Base-by-base conservation (phyloP, 2,888 invertebrate genomes). In the Agrochola lychnidis region DNA sequence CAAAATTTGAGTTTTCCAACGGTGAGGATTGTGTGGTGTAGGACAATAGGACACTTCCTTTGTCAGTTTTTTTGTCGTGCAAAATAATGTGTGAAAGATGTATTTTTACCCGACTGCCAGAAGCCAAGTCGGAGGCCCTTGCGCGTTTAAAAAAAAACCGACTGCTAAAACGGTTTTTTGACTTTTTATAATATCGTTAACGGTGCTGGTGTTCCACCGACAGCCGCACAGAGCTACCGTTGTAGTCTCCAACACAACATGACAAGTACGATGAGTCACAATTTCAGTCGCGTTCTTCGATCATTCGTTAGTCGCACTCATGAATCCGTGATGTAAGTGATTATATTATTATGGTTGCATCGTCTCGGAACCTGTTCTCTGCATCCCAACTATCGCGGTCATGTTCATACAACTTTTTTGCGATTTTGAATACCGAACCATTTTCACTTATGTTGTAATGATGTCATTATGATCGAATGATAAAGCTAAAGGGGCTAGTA, bases 311-410 rank as follows among this genome's bases (percentile, higher is more conserved):
- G 56, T 62, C 48, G 56, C 69, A 40, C 53, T 42, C 22, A 9
- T 48, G 69, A 30, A 22, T 62, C 25, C n/a, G 42, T 61, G 64
- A 78, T 78, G 51, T 53, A 78, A 59, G 7, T 22, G 14, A 51
- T 57, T 63, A 59, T 64, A 70, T 51, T 76, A 53, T 22, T 25
- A 67, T 40, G 56, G 73, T 62, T 48, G 66, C 66, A 16, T 61
- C 57, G 61, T 25, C n/a, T 53, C 19, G 36, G 42, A 71, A 79
- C 64, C 63, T 72, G 64, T 79, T 79, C 53, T 45, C 25, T 63
- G 53, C 40, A 66, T 30, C 48, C 16, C 22, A 42, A 51, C 45
- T 64, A 45, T 63, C 22, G 42, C 77, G 42, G 42, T 72, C 72
- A 56, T 72, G 72, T 42, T 16, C 42, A 42, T 22, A 40, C 70